Conservation (phyloP, 2,888 invertebrate genomes). For the Drosophila sordidapex region DNA sequence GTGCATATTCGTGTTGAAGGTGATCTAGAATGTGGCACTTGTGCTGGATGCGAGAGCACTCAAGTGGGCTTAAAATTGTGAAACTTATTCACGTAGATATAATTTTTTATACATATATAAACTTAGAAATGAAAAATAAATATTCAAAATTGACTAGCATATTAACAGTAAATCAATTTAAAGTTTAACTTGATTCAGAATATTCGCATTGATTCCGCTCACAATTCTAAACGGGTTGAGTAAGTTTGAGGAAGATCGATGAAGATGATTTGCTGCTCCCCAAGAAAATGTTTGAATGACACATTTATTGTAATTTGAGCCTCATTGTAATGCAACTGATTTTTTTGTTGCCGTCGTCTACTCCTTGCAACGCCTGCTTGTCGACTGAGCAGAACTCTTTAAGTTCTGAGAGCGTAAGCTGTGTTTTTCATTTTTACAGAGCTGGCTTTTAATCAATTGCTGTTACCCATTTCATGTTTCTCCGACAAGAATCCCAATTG, state of each 20-base stretch:
- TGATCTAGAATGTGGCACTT: constrained; percentile 50
- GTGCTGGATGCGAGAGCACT: constrained; percentile 2
- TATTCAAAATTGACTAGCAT: too few species aligned
- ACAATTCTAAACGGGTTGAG: neutral
- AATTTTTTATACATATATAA: neutral
- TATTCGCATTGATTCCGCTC: neutral
- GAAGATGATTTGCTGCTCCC: neutral
- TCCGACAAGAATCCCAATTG: constrained; percentile 55
- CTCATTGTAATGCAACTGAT: neutral
- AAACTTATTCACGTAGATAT: neutral
- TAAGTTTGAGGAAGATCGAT: neutral
- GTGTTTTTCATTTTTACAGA: neutral
- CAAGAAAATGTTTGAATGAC: neutral
- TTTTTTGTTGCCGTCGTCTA: neutral
- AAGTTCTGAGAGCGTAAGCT: neutral
- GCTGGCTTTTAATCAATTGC: constrained; percentile 11
- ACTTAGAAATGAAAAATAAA: neutral
- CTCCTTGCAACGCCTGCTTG: neutral
- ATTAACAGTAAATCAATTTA: neutral
- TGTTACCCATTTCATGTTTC: constrained; percentile 54
- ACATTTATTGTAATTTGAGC: neutral
- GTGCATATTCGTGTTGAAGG: constrained; percentile 61
- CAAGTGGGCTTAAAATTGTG: constrained; percentile 27
- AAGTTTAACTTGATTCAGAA: neutral
- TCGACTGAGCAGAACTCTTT: constrained; percentile 18